phyloP scores from a whole-genome alignment of 1,140 invertebrate genomes.

The Mesaphorura yosii region DNA sequence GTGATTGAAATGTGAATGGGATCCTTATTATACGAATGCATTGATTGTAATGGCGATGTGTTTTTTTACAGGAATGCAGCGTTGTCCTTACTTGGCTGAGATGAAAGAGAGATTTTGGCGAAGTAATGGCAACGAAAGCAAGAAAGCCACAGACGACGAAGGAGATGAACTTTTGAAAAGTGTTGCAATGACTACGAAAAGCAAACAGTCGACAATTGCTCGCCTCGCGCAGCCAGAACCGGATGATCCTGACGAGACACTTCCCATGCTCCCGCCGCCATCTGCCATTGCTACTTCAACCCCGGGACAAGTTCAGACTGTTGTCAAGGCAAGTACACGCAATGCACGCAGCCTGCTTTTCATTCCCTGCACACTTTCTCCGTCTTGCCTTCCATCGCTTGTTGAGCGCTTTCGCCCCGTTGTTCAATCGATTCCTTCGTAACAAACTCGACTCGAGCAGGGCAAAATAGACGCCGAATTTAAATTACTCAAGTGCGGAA shows the following conservation, averaged over 20 bases:
- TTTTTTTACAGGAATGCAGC: conserved; percentile 33
- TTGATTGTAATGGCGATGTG: too few relatives aligned
- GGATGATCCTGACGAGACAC: conserved; percentile 28
- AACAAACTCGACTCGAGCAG: background rate
- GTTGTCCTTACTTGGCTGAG: conserved; percentile 32
- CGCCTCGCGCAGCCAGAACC: conserved; percentile 31
- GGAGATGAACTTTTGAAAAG: conserved; percentile 30
- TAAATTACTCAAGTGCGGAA: too few relatives aligned
- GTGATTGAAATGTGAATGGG: too few relatives aligned
- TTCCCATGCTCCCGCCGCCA: conserved; percentile 28
- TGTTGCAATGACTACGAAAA: conserved; percentile 32
- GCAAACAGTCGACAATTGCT: conserved; percentile 32
- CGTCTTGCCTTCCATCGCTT: too few relatives aligned
- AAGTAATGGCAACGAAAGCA: conserved; percentile 28
- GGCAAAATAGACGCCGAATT: too few relatives aligned
- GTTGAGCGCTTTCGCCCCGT: too few relatives aligned
- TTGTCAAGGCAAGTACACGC: conserved; percentile 31
- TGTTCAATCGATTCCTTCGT: background rate
- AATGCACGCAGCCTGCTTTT: too few relatives aligned
- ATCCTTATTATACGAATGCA: too few relatives aligned
- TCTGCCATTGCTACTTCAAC: conserved; percentile 7
- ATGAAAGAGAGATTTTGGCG: conserved; percentile 33
- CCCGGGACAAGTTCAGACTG: conserved; percentile 13
- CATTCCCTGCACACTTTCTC: too few relatives aligned
- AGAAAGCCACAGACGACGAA: conserved; percentile 31